Base-by-base conservation (phyloP, 2,113 vertebrate species). In the Mionectes macconnelli region DNA sequence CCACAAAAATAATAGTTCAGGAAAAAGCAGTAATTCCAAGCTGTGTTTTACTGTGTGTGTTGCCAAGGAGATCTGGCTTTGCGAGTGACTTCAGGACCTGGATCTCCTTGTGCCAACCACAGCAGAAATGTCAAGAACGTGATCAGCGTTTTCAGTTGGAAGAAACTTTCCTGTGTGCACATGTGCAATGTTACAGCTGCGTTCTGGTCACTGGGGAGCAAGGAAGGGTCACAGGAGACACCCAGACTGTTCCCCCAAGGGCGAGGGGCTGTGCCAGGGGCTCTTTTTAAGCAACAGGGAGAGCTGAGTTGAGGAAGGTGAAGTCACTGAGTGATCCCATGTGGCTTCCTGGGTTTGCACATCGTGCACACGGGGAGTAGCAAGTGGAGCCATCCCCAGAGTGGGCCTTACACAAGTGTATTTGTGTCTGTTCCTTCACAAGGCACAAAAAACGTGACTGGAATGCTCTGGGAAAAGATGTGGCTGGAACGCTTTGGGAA, bases 11-110 rank as follows among this genome's bases (percentile, higher is more conserved):
- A 84, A 82, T 42, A 76, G 53, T 77, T 60, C 86, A 68, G 50
- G 13, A 81, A 91, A 88, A 92, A 84, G 3, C 82, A 92, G 4
- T 70, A 72, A 78, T 79, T 91, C 72, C 47, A 81, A 68, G 20
- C 45, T 75, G 31, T 55, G 19, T 86, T 95, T 80, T 47, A 60
- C 63, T 75, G 30, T 10, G 4, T 49, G 33, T 33, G 78, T 91
- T 94, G 63, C 85, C 94, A 94, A 77, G 73, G 89, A 94, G 67
- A 82, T 89, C 30, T 52, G 64, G n/a, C 56, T 81, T 57, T 82
- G 39, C 37, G 66, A 70, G 20, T 63, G 81, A 67, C 87, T 93
- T 78, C 59, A 80, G 90, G 66, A 81, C 79, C 66, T 27, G 70
- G 40, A 30, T 27, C 59, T 78, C 9, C 60, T 80, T 0, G 4